Percentiles rank a stretch among this genome's conserved stretches.
These are phyloP conservation scores for Schizotus pectinicornis DNA, from an alignment of 2,888 invertebrate species.

Conservation along the genomic window DNA sequence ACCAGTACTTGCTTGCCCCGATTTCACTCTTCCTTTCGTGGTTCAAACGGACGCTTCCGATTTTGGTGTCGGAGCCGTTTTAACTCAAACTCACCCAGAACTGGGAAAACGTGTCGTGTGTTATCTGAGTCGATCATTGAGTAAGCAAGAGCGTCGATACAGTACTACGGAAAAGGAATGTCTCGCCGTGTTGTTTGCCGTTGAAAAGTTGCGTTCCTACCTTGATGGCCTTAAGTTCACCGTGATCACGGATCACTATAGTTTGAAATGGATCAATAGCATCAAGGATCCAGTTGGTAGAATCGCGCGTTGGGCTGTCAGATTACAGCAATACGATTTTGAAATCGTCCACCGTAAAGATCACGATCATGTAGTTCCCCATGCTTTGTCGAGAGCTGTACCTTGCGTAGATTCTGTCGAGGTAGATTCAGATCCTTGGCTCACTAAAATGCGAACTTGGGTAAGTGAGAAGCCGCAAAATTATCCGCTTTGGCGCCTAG, in stretches of 20 bases:
- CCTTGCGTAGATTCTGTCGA: neutral
- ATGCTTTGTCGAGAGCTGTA: conserved; percentile 29
- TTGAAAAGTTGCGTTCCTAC: conserved; percentile 11
- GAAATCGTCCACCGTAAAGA: conserved; percentile 31
- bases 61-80: conserved; percentile 26
- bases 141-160: conserved; percentile 17
- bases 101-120: too few species aligned
- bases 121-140: conserved; percentile 10
- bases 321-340: conserved; percentile 28
- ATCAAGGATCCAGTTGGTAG: conserved; percentile 22
- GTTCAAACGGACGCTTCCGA: conserved; percentile 32
- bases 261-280: neutral
- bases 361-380: conserved; percentile 33
- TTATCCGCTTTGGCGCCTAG: too few species aligned
- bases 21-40: conserved; percentile 28
- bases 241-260: conserved; percentile 6
- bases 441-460: too few species aligned
- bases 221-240: too few species aligned
- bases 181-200: conserved; percentile 19
- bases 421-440: too few species aligned
- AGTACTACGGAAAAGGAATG: conserved; percentile 29
- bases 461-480: too few species aligned
- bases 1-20: conserved; percentile 30
- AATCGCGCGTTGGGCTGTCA: conserved; percentile 26
- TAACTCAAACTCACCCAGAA: conserved; percentile 16